Base-by-base conservation (phyloP, 1,140 invertebrate species). In the Pseudomyrmex sp. region DNA sequence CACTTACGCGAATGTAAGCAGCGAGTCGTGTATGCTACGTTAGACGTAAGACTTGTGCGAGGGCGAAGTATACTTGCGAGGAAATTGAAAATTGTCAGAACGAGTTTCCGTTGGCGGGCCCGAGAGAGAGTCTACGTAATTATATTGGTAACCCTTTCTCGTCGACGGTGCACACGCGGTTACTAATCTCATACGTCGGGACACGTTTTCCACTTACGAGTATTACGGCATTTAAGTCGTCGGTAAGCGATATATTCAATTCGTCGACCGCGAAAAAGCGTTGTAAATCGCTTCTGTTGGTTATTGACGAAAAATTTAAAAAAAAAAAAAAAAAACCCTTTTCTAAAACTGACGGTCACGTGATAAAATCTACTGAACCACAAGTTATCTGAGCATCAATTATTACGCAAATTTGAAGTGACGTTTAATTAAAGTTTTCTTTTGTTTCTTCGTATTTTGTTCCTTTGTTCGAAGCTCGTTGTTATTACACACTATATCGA, bases 81-180 rank as follows among this genome's bases (percentile, higher is more conserved):
- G 66, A 80, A 80, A 80, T 80, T 80, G 76, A 80, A 80, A 80
- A 80, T 80, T 80, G 76, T 80, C 68, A 80, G 76, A 80, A 80
- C 76, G 76, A 80, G 76, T 80, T 70, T 80, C 35, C 66, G 76
- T 70, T n/a, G 54, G 65, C 52, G 65, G 76, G 12, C 20, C 50
- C 35, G 35, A 35, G 35, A 35, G 35, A 35, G 65, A 79, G 76
- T 66, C 20, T 70, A 70, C 66, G 23, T 80, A 80, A 80, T 80
- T 80, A 80, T 80, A 80, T 80, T 80, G 44, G 59, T 48, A 35
- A 35, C 35, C 35, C 66, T 70, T 70, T 52, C 65, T 56, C 76
- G 65, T 70, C 76, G 76, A 59, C 76, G 54, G 50, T 80, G 35
- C 35, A 70, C 70, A 59, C 54, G 66, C 54, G 66, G 66, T 72